phyloP scores from a whole-genome alignment of 2,113 vertebrate genomes.

The Rhagologus leucostigma region DNA sequence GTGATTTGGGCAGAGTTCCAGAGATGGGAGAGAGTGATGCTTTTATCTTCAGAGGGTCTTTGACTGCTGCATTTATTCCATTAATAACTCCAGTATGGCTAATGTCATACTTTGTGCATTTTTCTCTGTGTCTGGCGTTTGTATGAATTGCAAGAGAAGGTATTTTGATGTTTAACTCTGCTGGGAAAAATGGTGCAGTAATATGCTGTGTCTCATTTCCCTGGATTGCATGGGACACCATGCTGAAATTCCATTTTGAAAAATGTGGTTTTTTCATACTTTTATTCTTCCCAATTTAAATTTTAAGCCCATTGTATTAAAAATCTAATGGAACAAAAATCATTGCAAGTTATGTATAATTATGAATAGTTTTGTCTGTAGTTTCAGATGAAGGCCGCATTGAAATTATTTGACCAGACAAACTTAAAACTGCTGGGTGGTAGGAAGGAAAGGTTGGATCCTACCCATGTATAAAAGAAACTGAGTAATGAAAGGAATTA shows the following conservation, averaged over 20 bases:
- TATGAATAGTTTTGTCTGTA: background rate
- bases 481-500: background rate
- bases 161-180: conserved; percentile 21
- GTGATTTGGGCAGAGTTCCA: conserved; percentile 70
- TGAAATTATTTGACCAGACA: background rate
- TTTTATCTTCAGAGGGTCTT: conserved; percentile 69
- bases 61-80: conserved; percentile 68
- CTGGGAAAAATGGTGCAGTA: background rate
- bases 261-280: background rate
- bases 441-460: background rate
- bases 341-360: background rate
- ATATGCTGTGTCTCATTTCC: background rate
- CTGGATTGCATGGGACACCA: background rate
- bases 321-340: background rate
- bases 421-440: background rate
- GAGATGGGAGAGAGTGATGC: conserved; percentile 62
- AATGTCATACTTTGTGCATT: conserved; percentile 52
- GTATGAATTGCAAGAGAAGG: conserved; percentile 18
- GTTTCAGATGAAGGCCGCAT: background rate
- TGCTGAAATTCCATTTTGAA: background rate
- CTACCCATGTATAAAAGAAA: background rate
- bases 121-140: conserved; percentile 38
- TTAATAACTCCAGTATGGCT: conserved; percentile 55
- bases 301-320: background rate
- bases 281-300: background rate